Evolutionary conservation across 2,888 invertebrate species (phyloP).

Genomic region (Pteria penguin): DNA sequence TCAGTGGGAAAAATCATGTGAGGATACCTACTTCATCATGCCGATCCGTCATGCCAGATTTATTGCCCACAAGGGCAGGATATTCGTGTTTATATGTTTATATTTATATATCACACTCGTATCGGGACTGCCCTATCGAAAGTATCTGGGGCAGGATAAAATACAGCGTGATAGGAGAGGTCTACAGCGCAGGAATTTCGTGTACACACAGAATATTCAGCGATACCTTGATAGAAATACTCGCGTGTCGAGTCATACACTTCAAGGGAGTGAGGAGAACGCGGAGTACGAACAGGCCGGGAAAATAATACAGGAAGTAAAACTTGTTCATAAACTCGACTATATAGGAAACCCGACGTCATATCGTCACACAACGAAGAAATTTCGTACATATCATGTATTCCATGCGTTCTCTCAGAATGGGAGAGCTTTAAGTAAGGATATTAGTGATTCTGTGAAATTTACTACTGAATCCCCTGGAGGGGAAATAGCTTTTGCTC

Average conservation of each 20-base stretch:
- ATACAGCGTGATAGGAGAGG: background rate
- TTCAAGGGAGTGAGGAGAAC: background rate
- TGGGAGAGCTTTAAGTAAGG: background rate
- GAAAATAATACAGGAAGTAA: background rate
- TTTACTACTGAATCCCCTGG: background rate
- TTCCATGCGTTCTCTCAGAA: background rate
- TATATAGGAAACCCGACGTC: background rate
- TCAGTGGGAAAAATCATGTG: too few species aligned
- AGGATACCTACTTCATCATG: too few species aligned
- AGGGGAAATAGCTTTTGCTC: slow-evolving; percentile 4
- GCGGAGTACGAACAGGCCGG: background rate
- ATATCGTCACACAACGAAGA: background rate
- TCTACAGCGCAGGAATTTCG: background rate
- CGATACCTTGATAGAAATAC: background rate
- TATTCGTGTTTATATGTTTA: background rate
- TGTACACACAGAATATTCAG: background rate
- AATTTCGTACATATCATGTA: background rate
- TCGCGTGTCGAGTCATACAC: background rate
- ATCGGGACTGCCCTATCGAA: background rate
- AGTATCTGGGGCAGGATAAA: too few species aligned
- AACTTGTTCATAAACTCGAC: background rate
- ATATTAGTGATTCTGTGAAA: background rate
- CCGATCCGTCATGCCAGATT: background rate
- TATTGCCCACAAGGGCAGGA: background rate
- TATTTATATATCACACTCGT: background rate